Percentiles rank a stretch among this genome's conserved stretches.
Conservation (phyloP, 2,113 vertebrate genomes). For the Dicrurus megarhynchus region DNA sequence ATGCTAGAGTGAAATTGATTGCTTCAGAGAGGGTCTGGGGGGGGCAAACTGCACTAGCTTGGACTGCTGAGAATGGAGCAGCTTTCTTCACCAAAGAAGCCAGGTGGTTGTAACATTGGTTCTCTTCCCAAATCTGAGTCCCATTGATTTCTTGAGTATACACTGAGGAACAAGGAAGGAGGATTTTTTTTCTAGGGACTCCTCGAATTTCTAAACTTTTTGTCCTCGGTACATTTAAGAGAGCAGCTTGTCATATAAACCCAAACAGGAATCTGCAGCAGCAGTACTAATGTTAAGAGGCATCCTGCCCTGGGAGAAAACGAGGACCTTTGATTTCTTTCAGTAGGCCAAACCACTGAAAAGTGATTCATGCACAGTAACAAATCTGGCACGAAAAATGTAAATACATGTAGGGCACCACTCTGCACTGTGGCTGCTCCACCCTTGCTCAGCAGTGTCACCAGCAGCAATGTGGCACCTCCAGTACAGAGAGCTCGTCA, state of each 20-base stretch:
- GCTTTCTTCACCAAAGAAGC: neutral
- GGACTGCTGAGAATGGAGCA: neutral
- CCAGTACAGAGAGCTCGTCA: fast-evolving
- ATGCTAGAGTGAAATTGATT: neutral
- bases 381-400: neutral
- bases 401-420: neutral
- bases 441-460: neutral
- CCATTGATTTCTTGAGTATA: neutral
- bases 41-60: neutral
- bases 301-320: neutral
- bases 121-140: neutral
- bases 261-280: neutral
- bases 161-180: neutral
- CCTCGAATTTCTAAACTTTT: neutral
- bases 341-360: neutral
- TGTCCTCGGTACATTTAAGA: neutral
- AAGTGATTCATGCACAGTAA: neutral
- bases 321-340: neutral
- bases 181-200: neutral
- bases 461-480: neutral
- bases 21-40: neutral
- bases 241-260: neutral
- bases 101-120: neutral
- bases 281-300: neutral
- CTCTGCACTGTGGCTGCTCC: neutral